These are phyloP conservation scores for Aricia artaxerxes DNA, from an alignment of 2,888 invertebrate species.

Conservation along the genomic window DNA sequence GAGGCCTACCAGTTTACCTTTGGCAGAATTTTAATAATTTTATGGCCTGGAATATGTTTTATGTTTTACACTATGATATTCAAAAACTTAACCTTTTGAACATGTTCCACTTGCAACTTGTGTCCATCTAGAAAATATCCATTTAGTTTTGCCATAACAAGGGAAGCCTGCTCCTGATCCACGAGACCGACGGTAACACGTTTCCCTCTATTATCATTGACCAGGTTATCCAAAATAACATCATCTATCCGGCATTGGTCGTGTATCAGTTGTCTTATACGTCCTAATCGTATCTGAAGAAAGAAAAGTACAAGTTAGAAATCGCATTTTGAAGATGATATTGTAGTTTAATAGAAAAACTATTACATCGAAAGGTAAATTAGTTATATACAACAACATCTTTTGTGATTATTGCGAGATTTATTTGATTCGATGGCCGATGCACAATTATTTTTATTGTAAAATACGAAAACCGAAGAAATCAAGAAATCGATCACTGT, in stretches of 20 bases:
- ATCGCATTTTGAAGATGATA: not conserved
- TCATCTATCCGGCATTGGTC: slow-evolving; percentile 47
- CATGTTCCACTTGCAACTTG: slow-evolving; percentile 47
- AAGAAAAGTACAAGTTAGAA: not conserved
- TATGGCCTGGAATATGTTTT: not conserved
- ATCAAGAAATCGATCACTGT: too few relatives aligned
- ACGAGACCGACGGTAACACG: slow-evolving; percentile 50
- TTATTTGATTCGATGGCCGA: not conserved
- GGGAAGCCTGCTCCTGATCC: slow-evolving; percentile 47
- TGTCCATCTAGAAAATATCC: slow-evolving; percentile 44
- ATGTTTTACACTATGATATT: not conserved
- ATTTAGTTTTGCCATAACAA: slow-evolving; percentile 47
- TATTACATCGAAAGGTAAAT: slow-evolving; percentile 26
- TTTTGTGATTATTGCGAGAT: not conserved
- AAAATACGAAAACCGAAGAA: not conserved
- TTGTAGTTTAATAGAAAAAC: not conserved
- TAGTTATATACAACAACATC: slow-evolving; percentile 13
- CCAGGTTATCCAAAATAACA: slow-evolving; percentile 49
- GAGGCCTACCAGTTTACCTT: too few relatives aligned
- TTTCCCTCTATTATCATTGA: slow-evolving; percentile 42
- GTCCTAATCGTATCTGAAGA: slow-evolving; percentile 43
- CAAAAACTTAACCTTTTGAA: slow-evolving; percentile 45
- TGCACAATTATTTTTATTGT: not conserved
- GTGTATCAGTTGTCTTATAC: slow-evolving; percentile 46
- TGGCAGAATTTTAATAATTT: too few relatives aligned